Conservation (phyloP, 2,888 invertebrate genomes). For the Caenorhabditis panamensis region DNA sequence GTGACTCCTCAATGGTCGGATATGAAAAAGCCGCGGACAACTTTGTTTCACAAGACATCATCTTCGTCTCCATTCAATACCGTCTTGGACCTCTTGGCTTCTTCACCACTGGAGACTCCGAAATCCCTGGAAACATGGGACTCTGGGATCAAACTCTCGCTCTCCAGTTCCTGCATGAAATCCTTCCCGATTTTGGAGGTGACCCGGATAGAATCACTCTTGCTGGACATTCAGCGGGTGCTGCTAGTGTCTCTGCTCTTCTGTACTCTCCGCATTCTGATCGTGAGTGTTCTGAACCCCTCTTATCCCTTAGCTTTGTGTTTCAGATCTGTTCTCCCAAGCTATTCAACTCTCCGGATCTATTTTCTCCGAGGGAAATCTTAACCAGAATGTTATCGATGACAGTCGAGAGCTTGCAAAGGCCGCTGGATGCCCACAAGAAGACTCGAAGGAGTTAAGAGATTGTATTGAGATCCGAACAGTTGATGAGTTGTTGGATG, state of each 20-base stretch:
- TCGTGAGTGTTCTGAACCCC: conserved; percentile 49
- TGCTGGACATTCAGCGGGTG: conserved; percentile 70
- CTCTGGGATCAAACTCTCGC: conserved; percentile 72
- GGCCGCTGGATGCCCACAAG: conserved; percentile 64
- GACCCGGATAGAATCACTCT: conserved; percentile 68
- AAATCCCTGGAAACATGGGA: conserved; percentile 72
- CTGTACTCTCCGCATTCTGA: conserved; percentile 72
- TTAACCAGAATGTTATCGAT: conserved; percentile 68
- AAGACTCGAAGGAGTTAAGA: conserved; percentile 62
- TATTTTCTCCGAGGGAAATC: conserved; percentile 68
- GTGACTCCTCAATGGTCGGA: conserved; percentile 63
- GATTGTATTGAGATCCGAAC: conserved; percentile 71
- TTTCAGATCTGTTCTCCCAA: conserved; percentile 71
- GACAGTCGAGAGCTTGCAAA: conserved; percentile 64
- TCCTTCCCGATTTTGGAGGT: conserved; percentile 72
- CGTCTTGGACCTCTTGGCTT: conserved; percentile 72
- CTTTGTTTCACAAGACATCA: conserved; percentile 68
- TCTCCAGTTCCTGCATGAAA: conserved; percentile 70
- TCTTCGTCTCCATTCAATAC: conserved; percentile 72
- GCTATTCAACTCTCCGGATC: conserved; percentile 72
- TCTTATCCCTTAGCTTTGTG: not conserved
- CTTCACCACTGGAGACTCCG: conserved; percentile 70
- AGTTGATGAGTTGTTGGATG: conserved; percentile 69
- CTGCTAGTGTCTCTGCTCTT: conserved; percentile 68
- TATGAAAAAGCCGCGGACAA: conserved; percentile 68